Base-by-base conservation (phyloP, 2,888 invertebrate species). In the Ferrisia virgata region DNA sequence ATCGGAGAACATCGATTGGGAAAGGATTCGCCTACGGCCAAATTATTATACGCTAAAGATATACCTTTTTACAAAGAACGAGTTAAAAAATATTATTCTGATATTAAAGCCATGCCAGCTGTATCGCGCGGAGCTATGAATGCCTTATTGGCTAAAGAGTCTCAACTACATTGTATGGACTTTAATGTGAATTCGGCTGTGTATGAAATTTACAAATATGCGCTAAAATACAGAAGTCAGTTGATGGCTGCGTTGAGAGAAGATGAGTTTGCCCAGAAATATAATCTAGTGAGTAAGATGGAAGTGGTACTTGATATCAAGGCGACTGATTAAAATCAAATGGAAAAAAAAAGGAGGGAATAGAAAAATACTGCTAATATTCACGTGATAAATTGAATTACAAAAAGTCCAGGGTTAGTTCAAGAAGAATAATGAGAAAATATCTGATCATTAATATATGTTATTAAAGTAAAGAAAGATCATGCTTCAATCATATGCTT, bases 41-140 rank as follows among this genome's bases (percentile, higher is more conserved):
- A 99, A 90, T 92, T 99, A 87, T 92, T 99, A 87, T 99, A 99
- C 90, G 99, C 99, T 89, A 99, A 99, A 91, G 99, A 99, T 91
- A 99, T 99, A 91, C 98, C 98, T 88, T 94, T 95, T 88, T 99
- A 99, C 91, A 97, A 99, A 90, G 97, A 97, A 89, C 98, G 98
- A 98, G 99, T 99, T 87, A 98, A 98, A 89, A 93, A 97, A 89
- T 99, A 96, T 90, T 96, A 96, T 89, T 93, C 95, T 86, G 96
- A 96, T 90, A 96, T 96, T 88, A 95, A 96, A 90, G 92, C 94
- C 89, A 98, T 99, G 97, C 95, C 97, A 87, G 96, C 98, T 86
- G 98, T 99, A 90, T 97, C 97, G 87, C 99, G 99, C 90, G 98
- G 98, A 91, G 99, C 99, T 89, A 99, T 99, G 99, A 98, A 97